phyloP scores from a whole-genome alignment of 2,888 invertebrate genomes.

The Lamellibrachia satsuma region DNA sequence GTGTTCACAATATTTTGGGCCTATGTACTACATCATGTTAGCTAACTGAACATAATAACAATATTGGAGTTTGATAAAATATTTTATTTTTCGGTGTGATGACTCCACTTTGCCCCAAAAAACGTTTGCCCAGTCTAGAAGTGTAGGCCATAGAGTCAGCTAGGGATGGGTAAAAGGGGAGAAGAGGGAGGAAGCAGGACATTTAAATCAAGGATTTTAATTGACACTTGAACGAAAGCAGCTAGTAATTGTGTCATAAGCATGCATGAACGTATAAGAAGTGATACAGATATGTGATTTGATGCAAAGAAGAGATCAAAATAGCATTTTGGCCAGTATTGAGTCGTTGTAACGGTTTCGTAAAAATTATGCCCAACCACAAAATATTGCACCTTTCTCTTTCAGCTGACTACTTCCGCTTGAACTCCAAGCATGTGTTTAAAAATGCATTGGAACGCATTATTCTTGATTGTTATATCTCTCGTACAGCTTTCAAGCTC shows the following conservation, averaged over 20 bases:
- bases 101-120: too few species aligned
- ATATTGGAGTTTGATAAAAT: too few species aligned
- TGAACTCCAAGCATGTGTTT: slow-evolving; percentile 17
- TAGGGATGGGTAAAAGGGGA: not conserved
- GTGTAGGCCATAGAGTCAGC: too few species aligned
- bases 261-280: not conserved
- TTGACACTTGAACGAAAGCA: not conserved
- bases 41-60: too few species aligned
- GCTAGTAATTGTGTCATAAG: not conserved
- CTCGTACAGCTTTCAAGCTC: not conserved
- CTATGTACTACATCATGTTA: too few species aligned
- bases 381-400: not conserved
- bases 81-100: too few species aligned
- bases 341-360: slow-evolving; percentile 4
- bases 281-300: not conserved
- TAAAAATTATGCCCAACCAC: not conserved
- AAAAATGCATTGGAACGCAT: slow-evolving; percentile 3
- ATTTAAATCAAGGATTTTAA: not conserved
- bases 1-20: too few species aligned
- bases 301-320: not conserved
- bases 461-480: slow-evolving; percentile 7
- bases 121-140: too few species aligned
- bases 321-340: not conserved
- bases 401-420: not conserved
- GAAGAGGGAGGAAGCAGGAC: not conserved